Evolutionary conservation across 2,888 invertebrate species (phyloP).

Genomic region (Empis stercorea): DNA sequence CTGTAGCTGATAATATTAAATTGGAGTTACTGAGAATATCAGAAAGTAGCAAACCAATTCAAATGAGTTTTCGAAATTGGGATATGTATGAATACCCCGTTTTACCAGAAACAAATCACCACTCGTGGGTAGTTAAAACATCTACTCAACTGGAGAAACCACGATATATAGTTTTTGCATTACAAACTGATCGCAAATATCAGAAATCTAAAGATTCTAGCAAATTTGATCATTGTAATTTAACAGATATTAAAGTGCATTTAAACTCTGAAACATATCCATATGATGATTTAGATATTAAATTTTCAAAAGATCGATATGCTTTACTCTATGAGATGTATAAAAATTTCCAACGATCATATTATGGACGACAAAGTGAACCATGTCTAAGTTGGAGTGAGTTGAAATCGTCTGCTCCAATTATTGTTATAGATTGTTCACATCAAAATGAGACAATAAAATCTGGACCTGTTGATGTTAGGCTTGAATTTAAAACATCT

Average conservation of each 20-base stretch:
- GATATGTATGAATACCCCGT: constrained; percentile 25
- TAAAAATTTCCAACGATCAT: constrained; percentile 15
- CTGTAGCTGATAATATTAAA: constrained; percentile 18
- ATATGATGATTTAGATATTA: constrained; percentile 23
- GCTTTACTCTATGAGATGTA: constrained; percentile 19
- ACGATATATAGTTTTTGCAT: constrained; percentile 26
- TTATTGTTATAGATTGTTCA: constrained; percentile 19
- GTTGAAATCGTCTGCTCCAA: constrained; percentile 17
- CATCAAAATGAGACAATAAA: constrained; percentile 19
- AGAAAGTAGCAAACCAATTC: background rate
- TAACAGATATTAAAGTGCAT: constrained; percentile 25
- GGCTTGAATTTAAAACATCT: constrained; percentile 19
- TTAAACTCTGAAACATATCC: constrained; percentile 26
- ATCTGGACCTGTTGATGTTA: constrained; percentile 18
- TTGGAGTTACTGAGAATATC: constrained; percentile 13
- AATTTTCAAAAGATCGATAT: constrained; percentile 17
- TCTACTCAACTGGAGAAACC: constrained; percentile 26
- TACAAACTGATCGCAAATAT: constrained; percentile 28
- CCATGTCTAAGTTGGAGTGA: constrained; percentile 4
- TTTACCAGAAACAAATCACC: constrained; percentile 22
- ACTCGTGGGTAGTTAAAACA: constrained; percentile 26
- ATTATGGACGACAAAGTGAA: constrained; percentile 11
- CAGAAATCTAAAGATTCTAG: constrained; percentile 10
- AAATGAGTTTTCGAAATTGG: constrained; percentile 23
- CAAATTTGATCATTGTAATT: too few species aligned